Conservation (phyloP, 2,888 invertebrate species). For the Oxystoma pomonae region DNA sequence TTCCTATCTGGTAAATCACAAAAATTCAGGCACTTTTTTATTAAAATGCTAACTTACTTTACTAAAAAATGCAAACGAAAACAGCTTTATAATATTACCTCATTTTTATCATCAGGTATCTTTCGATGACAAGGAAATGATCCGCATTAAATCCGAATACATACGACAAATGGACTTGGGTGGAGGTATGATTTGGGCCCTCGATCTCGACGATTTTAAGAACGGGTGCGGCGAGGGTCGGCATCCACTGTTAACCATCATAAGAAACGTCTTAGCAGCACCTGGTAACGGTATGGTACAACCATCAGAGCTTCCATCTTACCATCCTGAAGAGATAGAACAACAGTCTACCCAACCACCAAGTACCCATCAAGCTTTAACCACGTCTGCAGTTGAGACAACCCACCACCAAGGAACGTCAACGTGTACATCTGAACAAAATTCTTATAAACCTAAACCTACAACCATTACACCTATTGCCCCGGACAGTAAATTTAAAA, state of each 20-base stretch:
- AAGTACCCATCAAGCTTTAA: too few relatives aligned
- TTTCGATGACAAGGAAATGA: slow-evolving; percentile 78
- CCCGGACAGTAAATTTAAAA: slow-evolving; percentile 56
- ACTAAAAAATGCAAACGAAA: too few relatives aligned
- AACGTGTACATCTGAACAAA: too few relatives aligned
- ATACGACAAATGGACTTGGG: slow-evolving; percentile 73
- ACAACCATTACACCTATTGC: background rate
- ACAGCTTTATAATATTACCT: too few relatives aligned
- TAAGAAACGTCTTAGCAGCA: slow-evolving; percentile 65
- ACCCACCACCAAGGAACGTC: too few relatives aligned
- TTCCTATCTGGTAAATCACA: too few relatives aligned
- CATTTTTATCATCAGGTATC: too few relatives aligned
- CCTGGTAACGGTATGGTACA: slow-evolving; percentile 30
- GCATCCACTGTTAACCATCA: slow-evolving; percentile 75
- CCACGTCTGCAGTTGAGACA: too few relatives aligned
- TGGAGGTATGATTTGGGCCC: slow-evolving; percentile 89
- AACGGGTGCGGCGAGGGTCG: slow-evolving; percentile 75
- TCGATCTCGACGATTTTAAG: slow-evolving; percentile 84
- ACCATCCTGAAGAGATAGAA: background rate
- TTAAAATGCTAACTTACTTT: too few relatives aligned
- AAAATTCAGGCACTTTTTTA: too few relatives aligned
- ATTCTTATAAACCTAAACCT: background rate
- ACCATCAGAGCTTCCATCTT: background rate
- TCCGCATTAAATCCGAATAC: slow-evolving; percentile 73
- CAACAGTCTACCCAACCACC: too few relatives aligned